phyloP scores from a whole-genome alignment of 2,888 invertebrate species.

The Nomada goodeniana region DNA sequence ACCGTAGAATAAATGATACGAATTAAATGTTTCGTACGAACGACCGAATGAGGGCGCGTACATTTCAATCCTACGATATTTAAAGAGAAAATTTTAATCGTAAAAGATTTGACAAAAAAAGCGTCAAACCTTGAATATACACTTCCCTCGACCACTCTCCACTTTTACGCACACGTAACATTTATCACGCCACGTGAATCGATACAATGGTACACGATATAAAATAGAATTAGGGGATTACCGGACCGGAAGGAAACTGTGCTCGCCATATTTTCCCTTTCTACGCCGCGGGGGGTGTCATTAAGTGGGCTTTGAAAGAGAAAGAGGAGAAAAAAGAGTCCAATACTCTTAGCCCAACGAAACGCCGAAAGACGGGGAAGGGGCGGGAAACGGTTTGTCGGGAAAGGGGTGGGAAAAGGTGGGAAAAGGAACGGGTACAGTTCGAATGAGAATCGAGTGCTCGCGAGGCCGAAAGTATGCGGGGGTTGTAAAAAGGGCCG shows the following conservation, averaged over 20 bases:
- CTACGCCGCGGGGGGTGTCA: conserved; percentile 7
- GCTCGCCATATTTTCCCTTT: conserved; percentile 25
- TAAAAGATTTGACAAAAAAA: neutral
- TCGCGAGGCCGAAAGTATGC: conserved; percentile 53
- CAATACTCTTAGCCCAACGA: conserved; percentile 5
- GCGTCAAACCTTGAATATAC: neutral
- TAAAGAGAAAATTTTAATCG: neutral
- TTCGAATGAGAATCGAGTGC: conserved; percentile 57
- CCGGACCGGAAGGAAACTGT: conserved; percentile 1
- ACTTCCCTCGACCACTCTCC: neutral
- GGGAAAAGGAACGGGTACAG: conserved; percentile 3
- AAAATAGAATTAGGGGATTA: conserved; percentile 20
- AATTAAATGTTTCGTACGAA: conserved; percentile 40
- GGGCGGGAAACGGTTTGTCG: conserved; percentile 18
- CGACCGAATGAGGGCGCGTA: neutral
- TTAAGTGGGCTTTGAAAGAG: neutral
- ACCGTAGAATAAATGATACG: conserved; percentile 16
- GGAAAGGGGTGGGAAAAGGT: neutral
- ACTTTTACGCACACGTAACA: neutral
- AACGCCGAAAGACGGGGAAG: neutral
- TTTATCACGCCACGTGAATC: neutral
- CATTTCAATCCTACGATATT: conserved; percentile 29
- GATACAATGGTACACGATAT: neutral
- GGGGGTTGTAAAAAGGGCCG: conserved; percentile 47
- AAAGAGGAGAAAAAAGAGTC: neutral